Evolutionary conservation across 1,140 invertebrate genomes (phyloP).

Genomic region (Drosophila sproati): DNA sequence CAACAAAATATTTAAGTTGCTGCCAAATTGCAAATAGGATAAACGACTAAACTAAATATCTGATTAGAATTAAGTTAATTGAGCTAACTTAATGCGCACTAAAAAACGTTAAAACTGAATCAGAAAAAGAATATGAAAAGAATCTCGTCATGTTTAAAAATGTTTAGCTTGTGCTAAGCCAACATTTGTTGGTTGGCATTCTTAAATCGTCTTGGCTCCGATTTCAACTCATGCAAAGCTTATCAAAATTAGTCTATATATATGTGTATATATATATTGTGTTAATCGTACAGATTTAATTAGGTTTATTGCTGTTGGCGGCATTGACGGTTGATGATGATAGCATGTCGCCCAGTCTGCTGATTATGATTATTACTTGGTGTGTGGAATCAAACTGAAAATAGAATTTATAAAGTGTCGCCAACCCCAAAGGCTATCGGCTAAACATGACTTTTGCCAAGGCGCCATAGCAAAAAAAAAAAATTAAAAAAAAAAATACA

Average conservation of each 20-base stretch:
- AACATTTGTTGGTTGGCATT: not conserved
- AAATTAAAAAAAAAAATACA: not conserved
- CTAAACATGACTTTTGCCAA: conserved; percentile 60
- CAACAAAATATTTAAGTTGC: conserved; percentile 17
- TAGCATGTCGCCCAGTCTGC: conserved; percentile 55
- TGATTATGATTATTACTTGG: conserved; percentile 66
- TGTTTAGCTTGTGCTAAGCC: conserved; percentile 12
- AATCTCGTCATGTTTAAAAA: conserved; percentile 10
- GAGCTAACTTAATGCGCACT: not conserved
- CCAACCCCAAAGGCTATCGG: conserved; percentile 70
- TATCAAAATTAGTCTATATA: not conserved
- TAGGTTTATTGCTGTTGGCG: conserved; percentile 80
- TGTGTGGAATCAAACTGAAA: conserved; percentile 52
- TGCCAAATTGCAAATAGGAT: not conserved
- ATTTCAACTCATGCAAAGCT: conserved; percentile 11
- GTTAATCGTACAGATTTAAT: conserved; percentile 69
- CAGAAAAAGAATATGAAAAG: not conserved
- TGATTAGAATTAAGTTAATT: not conserved
- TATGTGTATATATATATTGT: not conserved
- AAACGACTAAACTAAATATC: not conserved
- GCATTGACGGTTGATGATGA: conserved; percentile 75
- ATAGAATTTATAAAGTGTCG: conserved; percentile 63
- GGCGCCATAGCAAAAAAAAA: conserved; percentile 12
- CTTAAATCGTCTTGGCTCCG: not conserved
- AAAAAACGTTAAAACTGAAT: not conserved